Base-by-base conservation (phyloP, 2,888 invertebrate genomes). In the Dendrolimus houi region DNA sequence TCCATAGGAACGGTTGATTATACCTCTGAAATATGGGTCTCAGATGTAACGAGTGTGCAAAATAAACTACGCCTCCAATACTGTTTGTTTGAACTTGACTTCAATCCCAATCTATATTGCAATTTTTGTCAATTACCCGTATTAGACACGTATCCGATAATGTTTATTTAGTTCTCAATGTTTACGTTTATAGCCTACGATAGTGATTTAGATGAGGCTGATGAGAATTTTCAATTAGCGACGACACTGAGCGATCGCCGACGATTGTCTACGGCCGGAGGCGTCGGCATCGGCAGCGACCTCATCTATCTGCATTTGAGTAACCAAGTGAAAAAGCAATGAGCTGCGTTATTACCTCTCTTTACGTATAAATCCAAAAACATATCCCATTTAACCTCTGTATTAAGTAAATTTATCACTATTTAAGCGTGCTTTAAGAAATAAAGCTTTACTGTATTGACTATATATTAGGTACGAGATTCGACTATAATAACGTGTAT, bases 261-360 rank as follows among this genome's bases (percentile, higher is more conserved):
- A 85, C 87, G 81, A 88, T 88, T 85, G 87, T 88, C 86, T 83
- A 72, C 72, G 75, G 75, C 78, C 53, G 54, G 47, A 59, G 79
- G 72, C 77, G 74, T 72, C 78, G 77, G 72, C 77, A 74, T 72
- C 77, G 77, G 70, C 76, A 73, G 77, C 81, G 79, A 77, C 75
- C 82, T 81, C 87, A 88, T 89, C 81, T 78, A 79, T 89, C 89
- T 87, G 82, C 86, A 85, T 87, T 87, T 86, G 87, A 70, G 84
- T 83, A 87, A 85, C 85, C 82, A 81, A 89, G 85, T 84, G 86
- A 86, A 87, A 87, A 88, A 81, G 86, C 85, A 88, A 87, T 87
- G 88, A 85, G 77, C 78, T 84, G 81, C 77, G 82, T 81, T 85
- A 89, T 87, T 87, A 85, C 81, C 81, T 81, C 74, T 79, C 79